phyloP scores from a whole-genome alignment of 2,797 vertebrate genomes.

The Sciaenops ocellatus region DNA sequence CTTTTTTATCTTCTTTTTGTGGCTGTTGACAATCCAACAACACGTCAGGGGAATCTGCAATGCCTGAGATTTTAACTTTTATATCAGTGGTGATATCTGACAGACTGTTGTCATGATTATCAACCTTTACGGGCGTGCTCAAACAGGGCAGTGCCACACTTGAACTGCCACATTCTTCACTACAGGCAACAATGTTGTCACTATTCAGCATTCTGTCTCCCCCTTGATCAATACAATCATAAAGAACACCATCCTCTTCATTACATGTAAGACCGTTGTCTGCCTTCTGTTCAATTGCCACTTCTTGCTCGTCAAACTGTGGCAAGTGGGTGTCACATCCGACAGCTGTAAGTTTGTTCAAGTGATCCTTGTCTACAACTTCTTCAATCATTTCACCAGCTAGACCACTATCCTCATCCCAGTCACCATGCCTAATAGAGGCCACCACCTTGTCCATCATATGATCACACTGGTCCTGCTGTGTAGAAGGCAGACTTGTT shows the following conservation, averaged over 20 bases:
- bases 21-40: not conserved
- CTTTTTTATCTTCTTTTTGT: constrained; percentile 8
- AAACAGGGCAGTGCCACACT: not conserved
- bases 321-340: not conserved
- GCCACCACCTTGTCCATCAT: not conserved
- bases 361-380: not conserved
- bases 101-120: not conserved
- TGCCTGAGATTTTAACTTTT: constrained; percentile 1
- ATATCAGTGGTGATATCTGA: not conserved
- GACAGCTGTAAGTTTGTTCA: not conserved
- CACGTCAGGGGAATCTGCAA: not conserved
- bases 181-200: not conserved
- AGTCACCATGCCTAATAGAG: too few species aligned
- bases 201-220: not conserved
- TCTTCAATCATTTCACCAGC: not conserved
- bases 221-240: not conserved
- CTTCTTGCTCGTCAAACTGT: not conserved
- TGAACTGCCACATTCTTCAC: constrained; percentile 1
- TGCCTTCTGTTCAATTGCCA: constrained; percentile 1
- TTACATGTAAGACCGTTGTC: not conserved
- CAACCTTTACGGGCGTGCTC: not conserved
- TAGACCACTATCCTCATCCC: not conserved
- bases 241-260: not conserved
- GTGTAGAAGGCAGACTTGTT: not conserved
- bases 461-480: constrained; percentile 19